Base-by-base conservation (phyloP, 2,888 invertebrate genomes). In the Chymomyza caudatula region DNA sequence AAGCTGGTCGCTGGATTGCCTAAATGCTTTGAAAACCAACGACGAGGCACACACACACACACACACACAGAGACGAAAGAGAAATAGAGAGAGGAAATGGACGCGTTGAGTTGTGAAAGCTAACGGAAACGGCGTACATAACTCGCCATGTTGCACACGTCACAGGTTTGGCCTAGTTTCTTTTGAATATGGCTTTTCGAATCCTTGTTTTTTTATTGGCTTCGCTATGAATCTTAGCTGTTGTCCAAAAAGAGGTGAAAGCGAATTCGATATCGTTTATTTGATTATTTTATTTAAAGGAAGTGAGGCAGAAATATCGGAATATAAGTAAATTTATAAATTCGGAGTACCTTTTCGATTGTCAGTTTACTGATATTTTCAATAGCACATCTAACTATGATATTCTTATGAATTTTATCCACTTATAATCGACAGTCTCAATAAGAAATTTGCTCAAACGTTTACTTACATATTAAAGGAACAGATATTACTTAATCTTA, bases 71-170 rank as follows among this genome's bases (percentile, higher is more conserved):
- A 2, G 29, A 47, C 1, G 47, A 8, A 47, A 47, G 15, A 47
- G 47, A 47, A 17, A 47, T 19, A 6, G 19, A 47, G 47, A 47
- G 47, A 47, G 47, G 51, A 67, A 51, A 52, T 58, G 59, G 63
- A 58, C 72, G 71, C 73, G 71, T 67, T 71, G 67, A 73, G 64
- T 72, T 72, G 72, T 63, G 73, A 71, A 71, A 72, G 54, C 60
- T 63, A 47, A 67, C 67, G 71, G 73, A 71, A 71, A 67, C 54
- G 57, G 73, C 68, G 63, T 60, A 47, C 73, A 72, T 71, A 73
- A 71, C 73, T 73, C 63, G 63, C 20, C 20, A 57, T 43, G 25
- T 20, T 55, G 56, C 37, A 53, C 65, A 43, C 67, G 47, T 19
- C 72, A 63, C 59, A 71, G 22, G 1, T 17, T 37, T 11, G 29